Base-by-base conservation (phyloP, 2,888 invertebrate genomes). In the Nomada flava region DNA sequence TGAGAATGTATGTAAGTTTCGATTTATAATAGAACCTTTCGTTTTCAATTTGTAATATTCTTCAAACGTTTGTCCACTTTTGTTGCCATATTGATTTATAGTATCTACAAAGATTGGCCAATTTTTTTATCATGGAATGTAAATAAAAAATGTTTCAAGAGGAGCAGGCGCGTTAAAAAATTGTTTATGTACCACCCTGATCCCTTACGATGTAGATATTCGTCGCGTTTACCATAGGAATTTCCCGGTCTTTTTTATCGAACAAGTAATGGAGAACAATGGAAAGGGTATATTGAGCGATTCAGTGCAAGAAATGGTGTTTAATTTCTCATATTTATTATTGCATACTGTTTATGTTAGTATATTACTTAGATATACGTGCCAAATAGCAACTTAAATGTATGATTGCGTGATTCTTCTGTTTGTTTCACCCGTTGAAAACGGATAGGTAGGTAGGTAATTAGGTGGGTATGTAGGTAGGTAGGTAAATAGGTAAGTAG, bases 361-460 rank as follows among this genome's bases (percentile, higher is more conserved):
- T 92, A 93, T 93, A 93, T 93, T 93, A 93, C 93, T 93, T 92
- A 93, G 92, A 91, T 93, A 93, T 93, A 93, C 91, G 93, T 93
- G 93, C 93, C 92, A 93, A 93, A 92, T 93, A 93, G 93, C 93
- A 93, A 93, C 93, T 93, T 93, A 93, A 93, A 93, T 92, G 91
- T 93, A 93, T 93, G 93, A 93, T 93, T 93, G 93, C 93, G 93
- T 93, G 93, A 92, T 93, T 93, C 85, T 85, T 88, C 91, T 92
- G 92, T 92, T 91, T 92, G 91, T 92, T 92, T 90, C 89, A 91
- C 90, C 91, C 90, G 90, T 89, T 86, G 88, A 89, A 89, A 88
- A 87, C 88, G 89, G 85, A 84, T 89, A 82, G 88, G 76, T 82
- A 72, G 83, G 82, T 86, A 76, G 71, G 81, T 75, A 63, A 53